Evolutionary conservation across 2,113 vertebrate genomes (phyloP), one percentile per base, ranked within the genome.

Genomic region (Tretioscincus oriximinensis): DNA sequence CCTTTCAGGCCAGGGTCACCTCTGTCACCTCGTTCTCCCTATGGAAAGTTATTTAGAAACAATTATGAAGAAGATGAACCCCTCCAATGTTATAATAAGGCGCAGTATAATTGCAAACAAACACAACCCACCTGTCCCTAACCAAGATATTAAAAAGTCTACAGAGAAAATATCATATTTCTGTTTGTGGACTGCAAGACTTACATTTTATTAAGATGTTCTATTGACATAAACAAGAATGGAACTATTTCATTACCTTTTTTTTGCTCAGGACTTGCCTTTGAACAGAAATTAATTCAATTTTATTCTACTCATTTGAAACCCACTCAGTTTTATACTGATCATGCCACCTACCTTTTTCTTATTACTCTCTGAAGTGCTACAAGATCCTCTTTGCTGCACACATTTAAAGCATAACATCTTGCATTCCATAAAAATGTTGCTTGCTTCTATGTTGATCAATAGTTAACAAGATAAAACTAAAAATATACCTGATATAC

Each of bases 11-110:
- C 96, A 2, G 83, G 0, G 0, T 92, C 92, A 64, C 96, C 96
- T 3, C 5, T 29, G 0, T 97, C 96, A 16, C 97, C 96, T 82
- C 89, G 93, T 91, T 90, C 88, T n/a, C 92, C 92, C 97, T 98
- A 87, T 0, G 2, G 72, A 74, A 89, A 24, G 29, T 1, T 12
- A 66, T 41, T 0, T 1, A 64, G 24, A 16, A 68, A 66, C 6
- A 24, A 75, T 16, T 26, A 51, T n/a, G 21, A 22, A 74, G 35
- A 9, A 8, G 5, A 1, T 7, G 5, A 10, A 45, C n/a, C 51
- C 31, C 20, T 41, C 29, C 49, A 58, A 54, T 35, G 6, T 35
- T 35, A 68, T 21, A 16, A 9, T 7, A 3, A 21, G 26, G 51
- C 41, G 22, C 51, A 7, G 20, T 7, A n/a, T 5, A 26, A 12